These are phyloP conservation scores for Gallinago jamesoni DNA, from an alignment of 2,113 vertebrate species.

Conservation along the genomic window DNA sequence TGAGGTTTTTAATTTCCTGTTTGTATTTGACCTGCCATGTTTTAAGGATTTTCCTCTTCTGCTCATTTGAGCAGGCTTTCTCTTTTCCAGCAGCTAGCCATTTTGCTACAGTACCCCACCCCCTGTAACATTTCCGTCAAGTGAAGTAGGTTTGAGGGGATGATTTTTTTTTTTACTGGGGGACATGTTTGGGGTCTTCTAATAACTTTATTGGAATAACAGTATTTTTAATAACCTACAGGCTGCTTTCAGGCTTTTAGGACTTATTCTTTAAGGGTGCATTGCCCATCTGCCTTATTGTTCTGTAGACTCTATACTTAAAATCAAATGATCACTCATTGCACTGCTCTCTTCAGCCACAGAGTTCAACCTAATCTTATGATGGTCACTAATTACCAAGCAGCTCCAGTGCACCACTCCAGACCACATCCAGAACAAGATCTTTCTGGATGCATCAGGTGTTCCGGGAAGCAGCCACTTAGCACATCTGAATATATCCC, in stretches of 20 bases:
- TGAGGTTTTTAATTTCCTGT: neutral
- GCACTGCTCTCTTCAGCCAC: neutral
- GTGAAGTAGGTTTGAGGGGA: neutral
- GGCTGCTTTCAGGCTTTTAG: neutral
- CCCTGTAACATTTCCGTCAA: neutral
- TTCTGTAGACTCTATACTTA: neutral
- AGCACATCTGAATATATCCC: neutral
- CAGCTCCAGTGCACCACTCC: neutral
- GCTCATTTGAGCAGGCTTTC: neutral
- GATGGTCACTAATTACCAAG: neutral
- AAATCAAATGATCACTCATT: neutral
- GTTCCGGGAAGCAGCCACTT: neutral
- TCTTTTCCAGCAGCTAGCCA: neutral
- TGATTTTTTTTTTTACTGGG: neutral
- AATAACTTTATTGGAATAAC: neutral
- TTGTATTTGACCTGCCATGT: neutral
- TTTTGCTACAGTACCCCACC: neutral
- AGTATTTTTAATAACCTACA: neutral
- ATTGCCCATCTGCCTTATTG: neutral
- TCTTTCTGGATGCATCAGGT: neutral
- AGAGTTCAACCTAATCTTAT: neutral
- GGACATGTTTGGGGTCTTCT: neutral
- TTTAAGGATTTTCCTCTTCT: neutral
- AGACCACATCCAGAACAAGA: neutral
- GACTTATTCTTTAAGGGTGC: neutral